Percentiles rank a stretch among this genome's conserved stretches.
phyloP scores from a whole-genome alignment of 2,797 vertebrate species.

The Macroramphosus scolopax region DNA sequence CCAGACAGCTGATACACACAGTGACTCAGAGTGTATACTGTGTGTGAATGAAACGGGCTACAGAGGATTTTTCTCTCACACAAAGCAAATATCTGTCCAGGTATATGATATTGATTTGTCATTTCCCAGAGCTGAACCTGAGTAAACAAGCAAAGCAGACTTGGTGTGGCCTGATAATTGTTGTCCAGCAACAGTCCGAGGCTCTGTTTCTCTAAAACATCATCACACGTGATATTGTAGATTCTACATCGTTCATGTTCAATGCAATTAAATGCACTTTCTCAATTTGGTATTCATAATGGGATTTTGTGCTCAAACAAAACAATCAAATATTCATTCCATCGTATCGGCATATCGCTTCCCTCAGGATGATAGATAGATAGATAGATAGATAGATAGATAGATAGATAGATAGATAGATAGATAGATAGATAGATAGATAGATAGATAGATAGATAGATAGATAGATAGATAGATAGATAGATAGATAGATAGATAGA shows the following conservation, averaged over 20 bases:
- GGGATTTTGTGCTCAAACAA: slow-evolving; percentile 28
- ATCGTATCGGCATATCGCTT: slow-evolving; percentile 21
- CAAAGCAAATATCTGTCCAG: slow-evolving; percentile 65
- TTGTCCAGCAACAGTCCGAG: slow-evolving; percentile 33
- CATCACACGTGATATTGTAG: not conserved
- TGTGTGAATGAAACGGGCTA: slow-evolving; percentile 59
- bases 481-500: not conserved
- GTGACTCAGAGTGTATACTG: slow-evolving; percentile 57
- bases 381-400: slow-evolving; percentile 16
- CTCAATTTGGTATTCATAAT: slow-evolving; percentile 26
- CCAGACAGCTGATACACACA: slow-evolving; percentile 64
- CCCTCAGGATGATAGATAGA: slow-evolving; percentile 2
- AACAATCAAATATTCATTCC: slow-evolving; percentile 53
- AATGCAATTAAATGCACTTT: no score
- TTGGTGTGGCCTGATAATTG: slow-evolving; percentile 45
- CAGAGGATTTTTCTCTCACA: slow-evolving; percentile 60
- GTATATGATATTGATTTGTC: slow-evolving; percentile 70
- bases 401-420: slow-evolving; percentile 13
- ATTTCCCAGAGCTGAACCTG: slow-evolving; percentile 57
- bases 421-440: slow-evolving; percentile 10
- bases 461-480: slow-evolving; percentile 2
- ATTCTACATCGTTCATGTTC: slow-evolving; percentile 9
- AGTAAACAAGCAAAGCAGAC: slow-evolving; percentile 54
- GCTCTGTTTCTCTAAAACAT: slow-evolving; percentile 4
- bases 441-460: slow-evolving; percentile 9